A percentile compares a stretch with the other conserved stretches of the same genome.
phyloP scores from a whole-genome alignment of 2,888 invertebrate species.

The Amblyjoppa proteus region DNA sequence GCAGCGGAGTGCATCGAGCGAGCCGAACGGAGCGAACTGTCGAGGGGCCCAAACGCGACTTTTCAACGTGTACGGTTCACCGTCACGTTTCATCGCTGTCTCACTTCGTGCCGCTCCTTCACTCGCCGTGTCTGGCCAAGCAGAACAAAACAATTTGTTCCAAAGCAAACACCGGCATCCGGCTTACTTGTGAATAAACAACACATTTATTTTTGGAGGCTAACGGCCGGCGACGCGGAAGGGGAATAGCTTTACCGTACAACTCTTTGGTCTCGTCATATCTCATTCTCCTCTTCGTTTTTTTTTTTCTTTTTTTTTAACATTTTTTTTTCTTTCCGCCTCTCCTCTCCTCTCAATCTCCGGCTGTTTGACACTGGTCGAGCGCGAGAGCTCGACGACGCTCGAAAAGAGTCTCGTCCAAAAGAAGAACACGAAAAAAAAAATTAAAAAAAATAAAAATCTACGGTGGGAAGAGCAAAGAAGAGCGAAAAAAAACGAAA shows the following conservation, averaged over 20 bases:
- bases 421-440: constrained; percentile 25
- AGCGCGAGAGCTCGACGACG: constrained; percentile 52
- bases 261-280: constrained; percentile 50
- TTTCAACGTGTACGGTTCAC: constrained; percentile 44
- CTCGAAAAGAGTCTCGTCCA: constrained; percentile 27
- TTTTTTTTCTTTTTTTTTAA: background rate
- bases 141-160: constrained; percentile 85
- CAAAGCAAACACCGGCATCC: constrained; percentile 85
- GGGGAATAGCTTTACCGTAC: constrained; percentile 55
- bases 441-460: too few species aligned
- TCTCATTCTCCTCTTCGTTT: constrained; percentile 38
- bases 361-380: constrained; percentile 62
- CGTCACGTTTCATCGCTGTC: constrained; percentile 59
- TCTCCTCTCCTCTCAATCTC: constrained; percentile 36
- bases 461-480: constrained; percentile 4
- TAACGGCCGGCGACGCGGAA: constrained; percentile 74
- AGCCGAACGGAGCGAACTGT: constrained; percentile 8
- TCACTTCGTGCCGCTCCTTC: constrained; percentile 49
- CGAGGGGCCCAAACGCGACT: constrained; percentile 44
- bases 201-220: constrained; percentile 85
- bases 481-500: constrained; percentile 9
- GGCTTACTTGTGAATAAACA: constrained; percentile 85
- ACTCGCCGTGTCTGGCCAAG: constrained; percentile 75
- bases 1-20: constrained; percentile 16
- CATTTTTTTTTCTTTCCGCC: constrained; percentile 17